These are phyloP conservation scores for Hirudinaria manillensis DNA, from an alignment of 2,888 invertebrate species.

Conservation along the genomic window DNA sequence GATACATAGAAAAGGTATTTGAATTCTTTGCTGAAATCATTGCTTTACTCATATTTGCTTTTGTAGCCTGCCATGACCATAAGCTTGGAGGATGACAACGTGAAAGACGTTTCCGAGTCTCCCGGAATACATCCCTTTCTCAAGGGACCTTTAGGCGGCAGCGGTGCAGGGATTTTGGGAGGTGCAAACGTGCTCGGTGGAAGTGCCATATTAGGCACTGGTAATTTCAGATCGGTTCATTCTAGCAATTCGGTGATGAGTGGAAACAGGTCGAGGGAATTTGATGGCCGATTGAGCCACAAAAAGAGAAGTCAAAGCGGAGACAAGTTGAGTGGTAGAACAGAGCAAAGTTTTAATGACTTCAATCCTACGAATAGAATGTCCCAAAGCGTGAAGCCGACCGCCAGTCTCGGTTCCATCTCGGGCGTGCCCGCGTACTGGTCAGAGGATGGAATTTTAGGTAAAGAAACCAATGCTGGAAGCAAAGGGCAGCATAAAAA, in stretches of 20 bases:
- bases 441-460: background rate
- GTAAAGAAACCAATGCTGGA: background rate
- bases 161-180: conserved; percentile 16
- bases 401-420: background rate
- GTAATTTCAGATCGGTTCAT: background rate
- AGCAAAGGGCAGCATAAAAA: background rate
- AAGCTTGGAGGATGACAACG: background rate
- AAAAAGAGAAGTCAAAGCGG: conserved; percentile 31
- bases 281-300: background rate
- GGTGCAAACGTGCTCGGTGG: background rate
- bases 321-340: conserved; percentile 12
- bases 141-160: background rate
- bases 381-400: background rate
- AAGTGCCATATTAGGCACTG: conserved; percentile 8
- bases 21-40: background rate
- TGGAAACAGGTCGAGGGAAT: background rate
- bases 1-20: conserved; percentile 12
- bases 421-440: background rate
- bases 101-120: background rate
- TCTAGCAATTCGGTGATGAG: background rate
- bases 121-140: background rate
- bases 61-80: background rate
- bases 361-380: background rate
- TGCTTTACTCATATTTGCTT: background rate
- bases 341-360: background rate